These are phyloP conservation scores for Notospermus geniculatus DNA, from an alignment of 1,140 invertebrate genomes.

Conservation along the genomic window DNA sequence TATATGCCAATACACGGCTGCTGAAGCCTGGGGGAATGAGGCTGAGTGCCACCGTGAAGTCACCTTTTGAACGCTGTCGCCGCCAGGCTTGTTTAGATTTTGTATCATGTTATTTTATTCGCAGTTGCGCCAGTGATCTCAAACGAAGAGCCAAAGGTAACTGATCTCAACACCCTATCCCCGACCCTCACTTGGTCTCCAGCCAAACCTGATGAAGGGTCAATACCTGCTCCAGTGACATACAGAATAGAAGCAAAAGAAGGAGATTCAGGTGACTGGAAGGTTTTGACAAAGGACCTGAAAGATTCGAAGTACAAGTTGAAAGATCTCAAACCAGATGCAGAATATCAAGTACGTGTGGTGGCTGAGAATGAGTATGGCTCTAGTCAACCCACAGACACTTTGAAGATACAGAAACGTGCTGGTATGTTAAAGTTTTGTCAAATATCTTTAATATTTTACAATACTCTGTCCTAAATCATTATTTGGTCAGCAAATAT, in stretches of 20 bases:
- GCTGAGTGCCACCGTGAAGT: too few relatives aligned
- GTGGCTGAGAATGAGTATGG: slow-evolving; percentile 42
- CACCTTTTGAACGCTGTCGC: too few relatives aligned
- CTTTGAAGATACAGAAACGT: neutral
- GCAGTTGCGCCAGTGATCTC: neutral
- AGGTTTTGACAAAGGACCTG: slow-evolving; percentile 25
- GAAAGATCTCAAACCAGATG: slow-evolving; percentile 30
- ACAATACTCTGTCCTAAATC: too few relatives aligned
- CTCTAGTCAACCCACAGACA: slow-evolving; percentile 35
- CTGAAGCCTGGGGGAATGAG: too few relatives aligned
- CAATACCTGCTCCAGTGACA: neutral
- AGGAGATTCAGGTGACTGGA: slow-evolving; percentile 33
- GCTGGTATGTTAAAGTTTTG: slow-evolving; percentile 10
- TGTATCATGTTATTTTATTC: too few relatives aligned
- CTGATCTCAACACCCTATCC: neutral
- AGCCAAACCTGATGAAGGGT: neutral
- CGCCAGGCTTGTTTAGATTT: too few relatives aligned
- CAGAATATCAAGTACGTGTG: slow-evolving; percentile 45
- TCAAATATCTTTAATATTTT: too few relatives aligned
- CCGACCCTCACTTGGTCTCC: neutral
- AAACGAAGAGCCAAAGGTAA: neutral
- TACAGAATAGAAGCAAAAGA: slow-evolving; percentile 42
- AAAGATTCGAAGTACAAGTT: slow-evolving; percentile 31
- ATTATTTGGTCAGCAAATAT: too few relatives aligned
- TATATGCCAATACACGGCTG: too few relatives aligned